Conservation (phyloP, 2,113 vertebrate genomes). For the Dicaeum eximium region DNA sequence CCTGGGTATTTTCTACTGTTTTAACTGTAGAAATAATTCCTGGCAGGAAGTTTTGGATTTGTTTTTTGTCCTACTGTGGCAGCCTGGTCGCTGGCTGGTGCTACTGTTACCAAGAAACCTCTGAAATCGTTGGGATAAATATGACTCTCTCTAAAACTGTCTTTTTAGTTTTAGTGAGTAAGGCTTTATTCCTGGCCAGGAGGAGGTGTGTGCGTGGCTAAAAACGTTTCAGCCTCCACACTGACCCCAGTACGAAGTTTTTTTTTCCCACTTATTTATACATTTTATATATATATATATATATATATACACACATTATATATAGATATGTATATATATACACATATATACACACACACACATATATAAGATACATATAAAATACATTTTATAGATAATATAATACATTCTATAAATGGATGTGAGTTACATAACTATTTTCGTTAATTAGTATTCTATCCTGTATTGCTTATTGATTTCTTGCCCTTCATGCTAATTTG, state of each 20-base stretch:
- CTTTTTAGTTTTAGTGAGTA: background rate
- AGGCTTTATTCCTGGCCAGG: background rate
- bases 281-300: background rate
- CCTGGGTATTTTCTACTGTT: background rate
- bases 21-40: background rate
- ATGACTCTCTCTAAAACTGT: background rate
- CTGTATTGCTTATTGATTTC: background rate
- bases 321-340: too few relatives aligned
- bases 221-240: background rate
- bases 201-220: background rate
- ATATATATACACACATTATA: too few relatives aligned
- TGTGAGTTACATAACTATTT: background rate
- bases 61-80: background rate
- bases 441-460: background rate
- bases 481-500: background rate
- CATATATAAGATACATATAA: too few relatives aligned
- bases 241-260: background rate
- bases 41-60: background rate
- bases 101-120: background rate
- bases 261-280: background rate
- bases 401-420: background rate
- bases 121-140: accelerated
- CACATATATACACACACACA: too few relatives aligned
- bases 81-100: background rate
- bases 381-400: too few relatives aligned